phyloP scores from a whole-genome alignment of 53 echinoderm and acorn worm genomes.

The Echinarachnius parma region DNA sequence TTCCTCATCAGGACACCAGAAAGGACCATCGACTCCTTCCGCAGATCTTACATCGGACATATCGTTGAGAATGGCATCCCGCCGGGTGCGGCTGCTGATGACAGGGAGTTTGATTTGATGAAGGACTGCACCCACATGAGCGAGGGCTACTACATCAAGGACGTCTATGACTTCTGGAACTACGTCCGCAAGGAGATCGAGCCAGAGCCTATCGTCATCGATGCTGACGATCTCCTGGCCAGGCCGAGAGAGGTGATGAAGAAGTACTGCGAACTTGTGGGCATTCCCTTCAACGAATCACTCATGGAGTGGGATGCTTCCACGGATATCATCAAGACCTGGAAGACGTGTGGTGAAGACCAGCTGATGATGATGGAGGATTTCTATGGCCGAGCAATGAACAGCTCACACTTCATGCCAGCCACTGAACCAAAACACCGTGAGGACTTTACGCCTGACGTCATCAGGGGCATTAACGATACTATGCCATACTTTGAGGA shows the following conservation, averaged over 20 bases:
- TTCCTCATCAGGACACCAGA: conserved; percentile 70
- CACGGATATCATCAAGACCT: conserved; percentile 34
- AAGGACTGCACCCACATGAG: conserved; percentile 30
- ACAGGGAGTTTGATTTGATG: conserved; percentile 11
- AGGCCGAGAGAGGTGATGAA: conserved; percentile 49
- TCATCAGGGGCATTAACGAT: conserved; percentile 49
- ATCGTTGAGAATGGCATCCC: conserved; percentile 47
- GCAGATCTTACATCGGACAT: conserved; percentile 55
- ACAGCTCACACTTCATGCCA: conserved; percentile 52
- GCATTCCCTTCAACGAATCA: conserved; percentile 53
- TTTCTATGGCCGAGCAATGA: conserved; percentile 55
- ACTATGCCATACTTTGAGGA: conserved; percentile 57
- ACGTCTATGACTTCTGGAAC: conserved; percentile 69
- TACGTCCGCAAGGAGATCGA: conserved; percentile 62
- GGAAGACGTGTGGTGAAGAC: conserved; percentile 56
- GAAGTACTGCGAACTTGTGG: conserved; percentile 72
- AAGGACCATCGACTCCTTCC: conserved; percentile 59
- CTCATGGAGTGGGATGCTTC: conserved; percentile 63
- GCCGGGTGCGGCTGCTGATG: conserved; percentile 21
- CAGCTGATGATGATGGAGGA: conserved; percentile 49
- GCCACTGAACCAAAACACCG: conserved; percentile 9
- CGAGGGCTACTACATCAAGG: conserved; percentile 52
- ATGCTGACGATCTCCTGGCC: conserved; percentile 63
- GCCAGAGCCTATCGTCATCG: conserved; percentile 66
- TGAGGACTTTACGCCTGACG: conserved; percentile 50